These are phyloP conservation scores for Daktulosphaira vitifoliae DNA, from an alignment of 1,140 invertebrate species.

Conservation along the genomic window DNA sequence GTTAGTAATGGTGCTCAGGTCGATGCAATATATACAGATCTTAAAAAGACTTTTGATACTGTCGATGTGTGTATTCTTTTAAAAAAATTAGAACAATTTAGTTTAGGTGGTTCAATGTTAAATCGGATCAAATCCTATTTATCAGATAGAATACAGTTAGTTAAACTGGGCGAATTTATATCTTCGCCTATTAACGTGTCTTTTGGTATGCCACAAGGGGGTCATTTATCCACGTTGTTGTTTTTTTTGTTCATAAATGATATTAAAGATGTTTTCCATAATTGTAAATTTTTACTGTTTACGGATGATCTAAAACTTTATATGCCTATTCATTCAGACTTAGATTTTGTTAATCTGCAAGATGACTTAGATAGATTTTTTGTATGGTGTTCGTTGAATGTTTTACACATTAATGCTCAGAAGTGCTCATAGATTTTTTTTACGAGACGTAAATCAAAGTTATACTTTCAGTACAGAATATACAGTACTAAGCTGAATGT, in stretches of 20 bases:
- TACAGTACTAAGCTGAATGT: neutral
- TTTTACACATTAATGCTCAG: neutral
- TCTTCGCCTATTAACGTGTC: neutral
- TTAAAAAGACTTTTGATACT: neutral
- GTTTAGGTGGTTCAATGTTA: neutral
- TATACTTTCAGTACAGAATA: neutral
- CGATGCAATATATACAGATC: neutral
- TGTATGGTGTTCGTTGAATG: neutral
- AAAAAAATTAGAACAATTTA: neutral
- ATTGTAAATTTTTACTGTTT: neutral
- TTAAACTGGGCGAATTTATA: neutral
- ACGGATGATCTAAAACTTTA: constrained; percentile 1
- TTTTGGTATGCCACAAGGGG: neutral
- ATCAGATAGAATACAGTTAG: neutral
- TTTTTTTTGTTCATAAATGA: neutral
- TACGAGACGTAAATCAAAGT: neutral
- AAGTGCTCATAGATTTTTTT: neutral
- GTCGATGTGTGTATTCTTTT: neutral
- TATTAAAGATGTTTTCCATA: neutral
- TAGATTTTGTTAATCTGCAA: neutral
- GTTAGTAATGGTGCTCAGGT: neutral
- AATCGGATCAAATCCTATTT: neutral
- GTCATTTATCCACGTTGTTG: neutral
- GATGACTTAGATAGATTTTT: neutral
- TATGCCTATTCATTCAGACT: neutral